Conservation (phyloP, 2,113 vertebrate genomes). For the Seriola aureovittata region DNA sequence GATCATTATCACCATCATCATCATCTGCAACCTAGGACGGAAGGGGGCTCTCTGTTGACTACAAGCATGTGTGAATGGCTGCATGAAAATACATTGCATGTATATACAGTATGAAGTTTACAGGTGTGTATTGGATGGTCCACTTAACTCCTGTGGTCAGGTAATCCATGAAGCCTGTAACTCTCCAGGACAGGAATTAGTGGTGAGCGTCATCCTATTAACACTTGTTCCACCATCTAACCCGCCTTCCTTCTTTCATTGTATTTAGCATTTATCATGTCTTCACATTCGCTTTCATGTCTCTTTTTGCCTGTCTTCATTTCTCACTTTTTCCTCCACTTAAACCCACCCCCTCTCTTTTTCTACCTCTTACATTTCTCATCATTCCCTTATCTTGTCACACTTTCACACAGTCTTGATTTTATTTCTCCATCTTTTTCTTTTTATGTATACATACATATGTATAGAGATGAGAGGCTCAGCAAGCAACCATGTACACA, state of each 20-base stretch:
- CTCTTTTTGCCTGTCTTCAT: too few relatives aligned
- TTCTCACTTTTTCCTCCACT: neutral
- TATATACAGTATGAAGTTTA: neutral
- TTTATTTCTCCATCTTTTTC: neutral
- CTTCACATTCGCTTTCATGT: neutral
- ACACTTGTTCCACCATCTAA: conserved; percentile 10
- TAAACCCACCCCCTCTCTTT: too few relatives aligned
- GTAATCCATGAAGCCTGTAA: conserved; percentile 61
- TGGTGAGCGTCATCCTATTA: conserved; percentile 67
- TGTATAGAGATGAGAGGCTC: neutral
- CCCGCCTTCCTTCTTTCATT: conserved; percentile 1
- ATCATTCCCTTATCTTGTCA: neutral
- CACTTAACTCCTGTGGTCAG: conserved; percentile 38
- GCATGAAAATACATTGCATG: neutral
- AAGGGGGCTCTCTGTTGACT: neutral
- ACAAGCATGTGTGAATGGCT: neutral
- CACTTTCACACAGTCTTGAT: neutral
- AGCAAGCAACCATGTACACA: neutral
- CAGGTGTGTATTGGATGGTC: neutral
- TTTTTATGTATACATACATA: too few relatives aligned
- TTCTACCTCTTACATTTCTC: too few relatives aligned
- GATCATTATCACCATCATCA: neutral
- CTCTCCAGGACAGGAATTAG: conserved; percentile 58
- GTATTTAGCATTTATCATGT: neutral
- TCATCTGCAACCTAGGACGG: neutral